A percentile compares a stretch with the other conserved stretches of the same genome.
phyloP scores from a whole-genome alignment of 2,888 invertebrate genomes.

The Cistogaster globosa region DNA sequence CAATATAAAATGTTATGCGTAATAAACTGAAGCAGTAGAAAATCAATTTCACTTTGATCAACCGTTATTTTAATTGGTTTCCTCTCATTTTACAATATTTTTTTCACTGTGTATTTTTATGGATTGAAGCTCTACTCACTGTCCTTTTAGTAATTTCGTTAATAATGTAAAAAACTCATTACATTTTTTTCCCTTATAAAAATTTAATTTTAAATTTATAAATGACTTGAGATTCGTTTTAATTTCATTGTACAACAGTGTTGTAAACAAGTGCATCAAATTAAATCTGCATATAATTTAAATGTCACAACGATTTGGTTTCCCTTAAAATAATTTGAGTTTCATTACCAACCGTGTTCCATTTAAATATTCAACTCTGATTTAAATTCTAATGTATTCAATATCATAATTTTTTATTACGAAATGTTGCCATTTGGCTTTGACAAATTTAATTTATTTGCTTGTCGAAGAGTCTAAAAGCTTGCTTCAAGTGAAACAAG shows the following conservation, averaged over 20 bases:
- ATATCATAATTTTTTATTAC: conserved; percentile 16
- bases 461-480: conserved; percentile 74
- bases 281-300: background rate
- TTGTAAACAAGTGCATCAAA: background rate
- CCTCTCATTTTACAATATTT: too few species aligned
- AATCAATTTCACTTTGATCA: too few species aligned
- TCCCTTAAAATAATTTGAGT: conserved; percentile 19
- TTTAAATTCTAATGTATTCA: conserved; percentile 35
- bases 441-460: conserved; percentile 80
- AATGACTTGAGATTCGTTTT: background rate
- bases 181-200: too few species aligned
- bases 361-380: conserved; percentile 13
- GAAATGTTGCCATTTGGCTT: conserved; percentile 52
- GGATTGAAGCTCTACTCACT: too few species aligned
- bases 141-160: too few species aligned
- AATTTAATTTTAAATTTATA: too few species aligned
- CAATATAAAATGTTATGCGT: too few species aligned
- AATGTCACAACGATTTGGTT: conserved; percentile 36
- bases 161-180: too few species aligned
- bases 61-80: too few species aligned
- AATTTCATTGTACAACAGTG: background rate
- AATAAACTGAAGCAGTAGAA: too few species aligned
- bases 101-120: too few species aligned
- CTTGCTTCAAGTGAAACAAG: background rate
- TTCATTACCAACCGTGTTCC: background rate